A percentile compares a stretch with the other conserved stretches of the same genome.
These are phyloP conservation scores for Myanophis thanlyinensis DNA, from an alignment of 2,113 vertebrate genomes.

Conservation along the genomic window DNA sequence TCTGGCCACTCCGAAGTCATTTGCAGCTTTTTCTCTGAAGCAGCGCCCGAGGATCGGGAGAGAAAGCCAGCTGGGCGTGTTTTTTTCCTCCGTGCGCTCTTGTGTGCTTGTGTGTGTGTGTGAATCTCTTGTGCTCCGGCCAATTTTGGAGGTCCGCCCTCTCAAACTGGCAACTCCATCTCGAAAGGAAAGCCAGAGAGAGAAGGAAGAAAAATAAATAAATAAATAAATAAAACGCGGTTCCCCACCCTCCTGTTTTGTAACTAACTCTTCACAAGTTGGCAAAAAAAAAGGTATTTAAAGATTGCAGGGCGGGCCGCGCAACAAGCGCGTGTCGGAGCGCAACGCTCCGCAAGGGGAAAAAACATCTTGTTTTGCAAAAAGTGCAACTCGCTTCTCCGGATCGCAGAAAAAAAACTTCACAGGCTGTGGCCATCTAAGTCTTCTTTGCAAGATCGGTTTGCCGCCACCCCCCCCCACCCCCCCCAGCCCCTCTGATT, in stretches of 20 bases:
- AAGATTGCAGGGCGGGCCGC: background rate
- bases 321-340: background rate
- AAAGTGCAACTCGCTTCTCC: background rate
- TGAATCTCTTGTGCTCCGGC: background rate
- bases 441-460: background rate
- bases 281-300: background rate
- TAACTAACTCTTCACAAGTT: background rate
- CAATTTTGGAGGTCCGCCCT: background rate
- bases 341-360: background rate
- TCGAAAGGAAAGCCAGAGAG: background rate
- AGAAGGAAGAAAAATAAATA: background rate
- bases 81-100: background rate
- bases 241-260: background rate
- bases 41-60: background rate
- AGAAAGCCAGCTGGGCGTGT: background rate
- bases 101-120: fast-evolving
- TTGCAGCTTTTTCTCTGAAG: background rate
- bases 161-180: background rate
- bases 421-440: background rate
- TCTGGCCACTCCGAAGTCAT: background rate
- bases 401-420: background rate
- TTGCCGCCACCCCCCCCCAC: no score
- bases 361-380: background rate
- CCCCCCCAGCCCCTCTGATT: no score
- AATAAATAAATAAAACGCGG: background rate